Evolutionary conservation across 2,113 vertebrate species (phyloP).

Genomic region (Uria lomvia): DNA sequence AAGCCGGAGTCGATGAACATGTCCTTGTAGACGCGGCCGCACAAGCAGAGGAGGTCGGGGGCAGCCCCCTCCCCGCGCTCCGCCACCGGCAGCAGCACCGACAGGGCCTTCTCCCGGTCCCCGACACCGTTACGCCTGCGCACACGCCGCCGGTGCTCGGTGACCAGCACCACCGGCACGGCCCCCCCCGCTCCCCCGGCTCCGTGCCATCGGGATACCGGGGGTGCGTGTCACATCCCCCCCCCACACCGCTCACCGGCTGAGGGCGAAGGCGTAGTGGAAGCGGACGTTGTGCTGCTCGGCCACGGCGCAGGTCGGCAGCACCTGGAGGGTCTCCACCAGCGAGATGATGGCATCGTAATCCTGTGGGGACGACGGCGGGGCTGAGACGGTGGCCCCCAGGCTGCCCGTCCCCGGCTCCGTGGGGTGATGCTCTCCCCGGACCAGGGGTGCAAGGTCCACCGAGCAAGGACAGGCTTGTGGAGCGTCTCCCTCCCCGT

Average conservation of each 20-base stretch:
- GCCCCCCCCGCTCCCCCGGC: neutral
- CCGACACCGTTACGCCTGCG: conserved; percentile 82
- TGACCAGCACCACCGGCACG: neutral
- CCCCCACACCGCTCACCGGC: conserved; percentile 72
- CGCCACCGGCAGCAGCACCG: conserved; percentile 80
- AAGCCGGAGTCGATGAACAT: conserved; percentile 84
- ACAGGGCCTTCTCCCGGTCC: conserved; percentile 84
- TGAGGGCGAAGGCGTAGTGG: conserved; percentile 90
- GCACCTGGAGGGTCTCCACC: conserved; percentile 83
- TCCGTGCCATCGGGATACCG: neutral
- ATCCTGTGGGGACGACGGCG: conserved; percentile 67
- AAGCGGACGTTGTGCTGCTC: conserved; percentile 87
- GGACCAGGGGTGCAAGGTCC: neutral
- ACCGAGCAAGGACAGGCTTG: neutral
- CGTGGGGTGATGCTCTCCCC: fast-evolving
- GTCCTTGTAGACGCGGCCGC: conserved; percentile 93
- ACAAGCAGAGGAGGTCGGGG: conserved; percentile 87
- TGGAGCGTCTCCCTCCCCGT: neutral
- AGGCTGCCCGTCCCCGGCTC: fast-evolving
- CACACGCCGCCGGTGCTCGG: fast-evolving
- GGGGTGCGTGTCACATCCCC: too few species aligned
- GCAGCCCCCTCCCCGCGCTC: conserved; percentile 67
- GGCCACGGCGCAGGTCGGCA: conserved; percentile 81
- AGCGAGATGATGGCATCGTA: conserved; percentile 84
- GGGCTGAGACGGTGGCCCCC: neutral